Percentiles rank a stretch among this genome's conserved stretches.
These are phyloP conservation scores for Hiodon tergisus DNA, from an alignment of 2,113 vertebrate species.

Conservation along the genomic window DNA sequence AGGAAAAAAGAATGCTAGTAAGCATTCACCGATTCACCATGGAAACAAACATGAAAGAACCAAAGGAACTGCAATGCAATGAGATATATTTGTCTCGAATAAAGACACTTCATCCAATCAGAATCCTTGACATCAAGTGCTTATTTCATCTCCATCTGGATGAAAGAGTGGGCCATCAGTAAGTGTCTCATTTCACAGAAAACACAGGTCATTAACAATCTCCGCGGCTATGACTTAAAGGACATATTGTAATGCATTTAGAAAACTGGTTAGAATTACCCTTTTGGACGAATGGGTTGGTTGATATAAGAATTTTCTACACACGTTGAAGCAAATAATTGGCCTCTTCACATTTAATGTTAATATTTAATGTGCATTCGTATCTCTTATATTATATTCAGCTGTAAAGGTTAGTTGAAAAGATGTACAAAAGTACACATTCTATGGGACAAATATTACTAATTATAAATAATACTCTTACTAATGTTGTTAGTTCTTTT, in stretches of 20 bases:
- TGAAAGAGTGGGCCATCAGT: slow-evolving; percentile 6
- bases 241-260: neutral
- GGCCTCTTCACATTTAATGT: neutral
- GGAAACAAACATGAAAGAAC: slow-evolving; percentile 18
- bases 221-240: slow-evolving; percentile 1
- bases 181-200: slow-evolving; percentile 15
- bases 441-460: no score
- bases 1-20: neutral
- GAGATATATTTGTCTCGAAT: slow-evolving; percentile 16
- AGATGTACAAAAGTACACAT: no score
- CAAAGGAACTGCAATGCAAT: neutral
- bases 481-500: no score
- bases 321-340: neutral
- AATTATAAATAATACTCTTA: no score
- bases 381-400: neutral
- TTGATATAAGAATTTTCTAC: no score
- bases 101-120: slow-evolving; percentile 10
- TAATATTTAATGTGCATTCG: no score
- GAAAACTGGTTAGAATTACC: neutral
- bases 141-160: slow-evolving; percentile 23
- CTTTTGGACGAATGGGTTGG: neutral
- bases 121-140: slow-evolving; percentile 14
- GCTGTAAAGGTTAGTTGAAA: no score
- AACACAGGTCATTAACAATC: slow-evolving; percentile 7
- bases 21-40: slow-evolving; percentile 17